Evolutionary conservation across 2,113 vertebrate species (phyloP), one percentile per base, ranked within the genome.

Genomic region (Eptatretus burgeri): DNA sequence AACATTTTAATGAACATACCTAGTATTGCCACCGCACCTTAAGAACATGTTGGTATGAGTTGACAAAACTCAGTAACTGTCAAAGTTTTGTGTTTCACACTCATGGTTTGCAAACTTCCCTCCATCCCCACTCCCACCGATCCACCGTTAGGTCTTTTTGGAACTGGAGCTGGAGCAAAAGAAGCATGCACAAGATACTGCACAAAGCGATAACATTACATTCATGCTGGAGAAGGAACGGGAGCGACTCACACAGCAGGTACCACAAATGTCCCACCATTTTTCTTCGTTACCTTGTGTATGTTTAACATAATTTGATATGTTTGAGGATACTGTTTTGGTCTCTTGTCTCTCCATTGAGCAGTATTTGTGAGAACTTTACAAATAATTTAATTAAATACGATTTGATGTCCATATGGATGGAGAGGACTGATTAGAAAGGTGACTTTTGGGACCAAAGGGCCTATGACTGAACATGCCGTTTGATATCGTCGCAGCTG

Each of bases 191-290:
- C 85, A 95, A 74, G 89, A 96, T 73, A 80, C 88, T 0, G 88
- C 89, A 0, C 87, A 96, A 75, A 88, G 89, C 10, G 89, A 96
- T 56, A 86, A 96, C 65, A 85, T 96, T 75, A 95, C 89, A 16
- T 96, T 84, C 73, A 87, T 96, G 77, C 76, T 96, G 70, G 89
- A 95, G 76, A 96, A 95, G 70, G 86, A 96, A 65, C 69, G 84
- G 65, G 89, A 96, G 73, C 76, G 89, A 10, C 78, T 96, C 68
- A 82, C 84, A 13, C 89, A 96, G 65, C 86, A 95, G 85, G 89
- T 93, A 71, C 10, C 56, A 17, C 56, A 12, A 12, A n/a, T 12
- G 12, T n/a, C 53, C 19, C 16, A 60, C 11, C 53, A 60, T 60
- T 19, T 60, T 14, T 2, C 52, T 56, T 14, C 17, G 52, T 56